Evolutionary conservation across 2,797 vertebrate species (phyloP).

Genomic region (Betta splendens): DNA sequence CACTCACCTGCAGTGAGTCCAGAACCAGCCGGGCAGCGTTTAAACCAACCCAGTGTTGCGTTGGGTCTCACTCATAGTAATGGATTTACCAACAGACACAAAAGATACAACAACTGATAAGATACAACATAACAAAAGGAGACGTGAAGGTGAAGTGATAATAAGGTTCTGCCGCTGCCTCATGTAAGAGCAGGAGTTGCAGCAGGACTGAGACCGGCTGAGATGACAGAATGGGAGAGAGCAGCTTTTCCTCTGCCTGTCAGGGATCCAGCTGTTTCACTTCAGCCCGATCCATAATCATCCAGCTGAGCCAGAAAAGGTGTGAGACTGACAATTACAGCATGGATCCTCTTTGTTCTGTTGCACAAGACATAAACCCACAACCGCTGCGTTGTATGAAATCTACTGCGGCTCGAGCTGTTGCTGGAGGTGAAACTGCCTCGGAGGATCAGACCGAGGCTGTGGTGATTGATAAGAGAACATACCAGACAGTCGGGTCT

Average conservation of each 20-base stretch:
- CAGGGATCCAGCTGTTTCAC: constrained; percentile 13
- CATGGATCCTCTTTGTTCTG: no score
- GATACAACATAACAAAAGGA: no score
- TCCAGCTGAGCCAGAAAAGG: neutral
- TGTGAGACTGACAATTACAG: no score
- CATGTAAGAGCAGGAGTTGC: neutral
- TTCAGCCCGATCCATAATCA: constrained; percentile 24
- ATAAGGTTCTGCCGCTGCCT: no score
- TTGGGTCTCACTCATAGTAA: no score
- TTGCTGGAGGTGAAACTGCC: neutral
- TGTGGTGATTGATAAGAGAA: constrained; percentile 44
- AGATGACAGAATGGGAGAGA: constrained; percentile 10
- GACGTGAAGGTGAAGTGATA: no score
- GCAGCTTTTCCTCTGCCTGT: neutral
- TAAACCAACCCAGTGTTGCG: no score
- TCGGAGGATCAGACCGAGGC: neutral
- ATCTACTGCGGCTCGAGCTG: constrained; percentile 10
- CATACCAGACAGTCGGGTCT: constrained; percentile 71
- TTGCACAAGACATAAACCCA: neutral
- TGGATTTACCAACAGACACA: no score
- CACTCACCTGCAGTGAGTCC: neutral
- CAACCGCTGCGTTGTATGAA: neutral
- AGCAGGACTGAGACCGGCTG: neutral
- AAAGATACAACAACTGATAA: no score
- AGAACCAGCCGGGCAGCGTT: neutral